A percentile compares a stretch with the other conserved stretches of the same genome.
Conservation (phyloP, 2,888 invertebrate species). For the Lithophane ornitopus region DNA sequence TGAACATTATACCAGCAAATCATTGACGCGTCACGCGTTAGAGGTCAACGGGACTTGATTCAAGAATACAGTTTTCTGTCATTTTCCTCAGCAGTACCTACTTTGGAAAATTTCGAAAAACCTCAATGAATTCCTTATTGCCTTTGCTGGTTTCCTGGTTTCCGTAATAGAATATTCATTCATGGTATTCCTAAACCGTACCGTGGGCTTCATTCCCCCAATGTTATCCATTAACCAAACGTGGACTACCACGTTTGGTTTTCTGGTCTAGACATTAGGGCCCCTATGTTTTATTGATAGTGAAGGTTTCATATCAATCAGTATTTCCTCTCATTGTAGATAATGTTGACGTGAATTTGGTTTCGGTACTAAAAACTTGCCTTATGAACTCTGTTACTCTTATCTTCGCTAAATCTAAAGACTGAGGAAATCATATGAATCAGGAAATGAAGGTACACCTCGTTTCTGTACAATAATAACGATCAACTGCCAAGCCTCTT, state of each 20-base stretch:
- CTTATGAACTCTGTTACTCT: background rate
- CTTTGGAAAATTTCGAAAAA: background rate
- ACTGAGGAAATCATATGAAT: conserved; percentile 35
- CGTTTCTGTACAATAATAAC: conserved; percentile 15
- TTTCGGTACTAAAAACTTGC: background rate
- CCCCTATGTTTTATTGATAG: conserved; percentile 32
- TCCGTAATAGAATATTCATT: background rate
- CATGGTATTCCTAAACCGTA: background rate
- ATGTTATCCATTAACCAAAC: conserved; percentile 6
- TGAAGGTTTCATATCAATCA: conserved; percentile 45
- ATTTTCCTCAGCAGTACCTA: conserved; percentile 49
- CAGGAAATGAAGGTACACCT: conserved; percentile 33
- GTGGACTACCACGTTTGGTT: background rate
- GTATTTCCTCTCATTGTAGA: conserved; percentile 24
- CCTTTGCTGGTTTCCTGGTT: background rate
- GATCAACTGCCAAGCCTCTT: conserved; percentile 19
- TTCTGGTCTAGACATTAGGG: conserved; percentile 9
- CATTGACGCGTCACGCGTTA: conserved; percentile 34
- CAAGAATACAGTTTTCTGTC: conserved; percentile 21
- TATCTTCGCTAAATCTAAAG: conserved; percentile 10
- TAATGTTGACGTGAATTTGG: background rate
- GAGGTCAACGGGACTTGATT: conserved; percentile 50
- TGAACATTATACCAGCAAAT: conserved; percentile 38
- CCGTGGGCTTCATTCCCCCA: conserved; percentile 33
- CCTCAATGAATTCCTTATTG: background rate